A percentile compares a stretch with the other conserved stretches of the same genome.
Conservation (phyloP, 2,113 vertebrate species). For the Centropus bengalensis region DNA sequence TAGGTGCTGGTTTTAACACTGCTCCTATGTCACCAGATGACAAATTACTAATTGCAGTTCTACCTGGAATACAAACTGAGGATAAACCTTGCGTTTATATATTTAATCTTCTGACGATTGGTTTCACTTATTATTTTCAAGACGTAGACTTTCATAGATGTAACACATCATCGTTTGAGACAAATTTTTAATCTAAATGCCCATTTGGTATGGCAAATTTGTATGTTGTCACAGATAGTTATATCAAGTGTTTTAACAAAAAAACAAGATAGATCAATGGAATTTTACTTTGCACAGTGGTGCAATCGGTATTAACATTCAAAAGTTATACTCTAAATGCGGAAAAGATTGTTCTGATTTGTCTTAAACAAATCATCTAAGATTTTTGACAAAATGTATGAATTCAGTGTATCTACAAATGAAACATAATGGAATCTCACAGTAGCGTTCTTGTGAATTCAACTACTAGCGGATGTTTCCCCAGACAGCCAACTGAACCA, state of each 20-base stretch:
- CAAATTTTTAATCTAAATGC: not conserved
- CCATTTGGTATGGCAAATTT: not conserved
- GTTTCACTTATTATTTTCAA: not conserved
- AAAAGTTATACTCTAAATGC: not conserved
- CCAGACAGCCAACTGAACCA: not conserved
- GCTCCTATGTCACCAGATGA: slow-evolving; percentile 59
- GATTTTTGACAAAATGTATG: not conserved
- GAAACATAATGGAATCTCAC: not conserved
- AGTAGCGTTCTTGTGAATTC: not conserved
- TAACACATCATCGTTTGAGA: not conserved
- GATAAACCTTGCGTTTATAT: slow-evolving; percentile 56
- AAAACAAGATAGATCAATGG: not conserved
- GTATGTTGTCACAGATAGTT: not conserved
- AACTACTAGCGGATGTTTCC: not conserved
- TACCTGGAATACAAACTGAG: slow-evolving; percentile 69
- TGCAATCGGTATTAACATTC: not conserved
- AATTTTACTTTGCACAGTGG: not conserved
- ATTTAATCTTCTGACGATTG: not conserved
- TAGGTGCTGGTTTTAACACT: slow-evolving; percentile 36
- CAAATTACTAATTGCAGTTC: slow-evolving; percentile 51
- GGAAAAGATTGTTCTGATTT: not conserved
- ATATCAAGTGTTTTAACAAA: not conserved
- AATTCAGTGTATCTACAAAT: not conserved
- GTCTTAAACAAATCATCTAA: not conserved
- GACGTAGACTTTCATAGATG: not conserved